A percentile compares a stretch with the other conserved stretches of the same genome.
Evolutionary conservation across 2,888 invertebrate species (phyloP).

Genomic region (Belgica antarctica): DNA sequence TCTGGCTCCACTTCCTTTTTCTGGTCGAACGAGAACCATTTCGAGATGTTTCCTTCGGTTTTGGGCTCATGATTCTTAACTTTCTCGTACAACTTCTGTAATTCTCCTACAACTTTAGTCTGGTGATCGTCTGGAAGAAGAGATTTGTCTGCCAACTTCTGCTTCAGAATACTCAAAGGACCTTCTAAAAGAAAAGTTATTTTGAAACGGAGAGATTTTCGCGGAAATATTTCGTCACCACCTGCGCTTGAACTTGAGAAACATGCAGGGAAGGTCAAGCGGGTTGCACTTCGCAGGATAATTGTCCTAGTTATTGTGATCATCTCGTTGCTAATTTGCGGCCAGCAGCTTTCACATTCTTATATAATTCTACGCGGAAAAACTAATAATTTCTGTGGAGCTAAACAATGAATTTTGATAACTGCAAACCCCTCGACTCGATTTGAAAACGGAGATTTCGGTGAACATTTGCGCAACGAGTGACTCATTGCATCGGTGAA

Average conservation of each 20-base stretch:
- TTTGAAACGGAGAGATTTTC: constrained; percentile 50
- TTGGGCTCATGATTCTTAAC: constrained; percentile 62
- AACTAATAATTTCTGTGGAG: too few species aligned
- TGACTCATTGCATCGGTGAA: too few species aligned
- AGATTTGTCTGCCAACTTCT: constrained; percentile 61
- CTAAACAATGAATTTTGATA: too few species aligned
- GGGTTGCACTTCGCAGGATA: not conserved
- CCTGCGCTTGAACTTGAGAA: not conserved
- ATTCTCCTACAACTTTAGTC: constrained; percentile 63
- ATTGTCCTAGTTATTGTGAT: not conserved
- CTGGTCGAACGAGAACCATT: constrained; percentile 26
- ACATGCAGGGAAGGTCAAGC: not conserved
- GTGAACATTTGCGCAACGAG: too few species aligned
- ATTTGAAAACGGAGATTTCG: too few species aligned
- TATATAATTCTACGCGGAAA: too few species aligned
- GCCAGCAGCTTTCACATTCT: too few species aligned
- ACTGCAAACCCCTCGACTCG: too few species aligned
- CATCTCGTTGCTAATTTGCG: constrained; percentile 6
- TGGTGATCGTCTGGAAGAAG: constrained; percentile 72
- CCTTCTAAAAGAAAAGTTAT: constrained; percentile 47
- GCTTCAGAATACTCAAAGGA: constrained; percentile 60
- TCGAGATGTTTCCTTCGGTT: constrained; percentile 27
- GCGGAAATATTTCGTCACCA: constrained; percentile 48
- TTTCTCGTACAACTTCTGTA: constrained; percentile 69
- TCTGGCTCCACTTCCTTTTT: constrained; percentile 47